Conservation (phyloP, 2,113 vertebrate genomes). For the Mesembrinibis cayennensis region DNA sequence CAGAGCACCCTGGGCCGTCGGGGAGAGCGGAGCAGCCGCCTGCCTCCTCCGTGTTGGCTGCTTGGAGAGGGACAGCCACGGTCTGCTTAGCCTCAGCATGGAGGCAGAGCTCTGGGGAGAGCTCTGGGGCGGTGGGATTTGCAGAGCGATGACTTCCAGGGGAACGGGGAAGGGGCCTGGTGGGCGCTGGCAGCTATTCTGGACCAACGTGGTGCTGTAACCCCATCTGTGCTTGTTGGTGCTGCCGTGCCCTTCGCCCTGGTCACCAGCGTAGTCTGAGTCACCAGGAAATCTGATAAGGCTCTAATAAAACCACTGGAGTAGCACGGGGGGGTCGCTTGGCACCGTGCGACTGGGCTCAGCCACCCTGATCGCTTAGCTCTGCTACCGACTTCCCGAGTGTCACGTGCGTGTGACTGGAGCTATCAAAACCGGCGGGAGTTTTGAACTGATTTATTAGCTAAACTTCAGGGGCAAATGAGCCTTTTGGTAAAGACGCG, state of each 20-base stretch:
- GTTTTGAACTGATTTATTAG: background rate
- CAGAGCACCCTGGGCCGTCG: accelerated
- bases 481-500: background rate
- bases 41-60: background rate
- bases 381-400: background rate
- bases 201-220: background rate
- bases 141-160: background rate
- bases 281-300: conserved; percentile 53
- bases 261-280: background rate
- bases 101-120: accelerated
- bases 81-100: accelerated
- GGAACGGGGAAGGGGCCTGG: background rate
- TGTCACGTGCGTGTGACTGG: background rate
- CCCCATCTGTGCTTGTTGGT: background rate
- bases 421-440: accelerated
- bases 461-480: background rate
- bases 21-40: background rate
- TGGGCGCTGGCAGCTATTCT: background rate
- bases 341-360: background rate
- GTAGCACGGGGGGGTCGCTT: background rate
- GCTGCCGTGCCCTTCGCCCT: background rate
- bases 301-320: background rate
- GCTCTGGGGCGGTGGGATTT: background rate
- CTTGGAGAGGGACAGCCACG: background rate
- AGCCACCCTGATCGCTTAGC: background rate